phyloP scores from a whole-genome alignment of 2,797 vertebrate species.

The Allobates femoralis region DNA sequence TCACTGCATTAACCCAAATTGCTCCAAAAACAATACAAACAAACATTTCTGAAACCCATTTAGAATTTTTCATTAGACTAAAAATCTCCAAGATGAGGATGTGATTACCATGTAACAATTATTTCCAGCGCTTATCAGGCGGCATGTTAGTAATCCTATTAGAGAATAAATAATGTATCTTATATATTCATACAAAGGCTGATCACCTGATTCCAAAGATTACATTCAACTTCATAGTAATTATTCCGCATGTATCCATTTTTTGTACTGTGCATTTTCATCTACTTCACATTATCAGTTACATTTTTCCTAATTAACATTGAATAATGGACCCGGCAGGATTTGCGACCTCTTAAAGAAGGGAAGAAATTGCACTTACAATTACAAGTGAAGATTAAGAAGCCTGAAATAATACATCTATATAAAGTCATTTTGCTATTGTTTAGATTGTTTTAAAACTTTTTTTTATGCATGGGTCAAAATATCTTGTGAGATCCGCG shows the following conservation, averaged over 20 bases:
- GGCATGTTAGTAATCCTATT: neutral
- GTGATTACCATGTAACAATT: neutral
- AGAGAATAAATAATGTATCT: neutral
- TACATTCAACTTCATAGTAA: neutral
- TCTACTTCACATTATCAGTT: constrained; percentile 21
- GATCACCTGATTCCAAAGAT: neutral
- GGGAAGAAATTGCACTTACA: neutral
- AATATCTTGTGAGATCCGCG: constrained; percentile 38
- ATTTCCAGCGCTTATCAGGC: neutral
- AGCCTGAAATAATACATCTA: constrained; percentile 1
- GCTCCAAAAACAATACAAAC: neutral
- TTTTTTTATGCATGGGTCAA: constrained; percentile 39
- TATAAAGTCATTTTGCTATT: constrained; percentile 41
- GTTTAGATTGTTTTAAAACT: constrained; percentile 52
- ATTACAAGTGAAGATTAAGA: constrained; percentile 18
- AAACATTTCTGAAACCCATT: neutral
- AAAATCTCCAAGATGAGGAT: neutral
- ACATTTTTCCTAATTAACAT: constrained; percentile 20
- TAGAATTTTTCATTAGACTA: neutral
- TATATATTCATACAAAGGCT: neutral
- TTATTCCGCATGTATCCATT: neutral
- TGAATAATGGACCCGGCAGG: neutral
- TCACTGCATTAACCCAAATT: too few relatives aligned
- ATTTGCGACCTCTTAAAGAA: constrained; percentile 16
- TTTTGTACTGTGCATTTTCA: constrained; percentile 9